Base-by-base conservation (phyloP, 2,113 vertebrate genomes). In the Raja brachyura region DNA sequence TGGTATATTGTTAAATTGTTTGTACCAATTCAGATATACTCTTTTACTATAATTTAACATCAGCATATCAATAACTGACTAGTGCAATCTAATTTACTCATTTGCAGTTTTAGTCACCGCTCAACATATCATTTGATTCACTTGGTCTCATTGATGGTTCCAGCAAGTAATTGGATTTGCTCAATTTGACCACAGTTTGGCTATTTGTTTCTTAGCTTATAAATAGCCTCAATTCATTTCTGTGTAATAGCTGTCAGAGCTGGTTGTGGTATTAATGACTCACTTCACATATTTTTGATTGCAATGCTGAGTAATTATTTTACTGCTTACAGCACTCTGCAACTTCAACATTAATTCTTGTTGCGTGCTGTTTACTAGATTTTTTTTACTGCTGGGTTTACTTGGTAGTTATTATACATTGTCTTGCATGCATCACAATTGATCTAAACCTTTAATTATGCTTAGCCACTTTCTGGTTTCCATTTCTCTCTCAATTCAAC, bases 81-180 rank as follows among this genome's bases (percentile, higher is more conserved):
- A 73, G 66, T 92, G n/a, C 56, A 88, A 92, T 70, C 88, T 73
- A 92, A 73, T 92, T 92, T 73, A 92, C 66, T 92, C 88, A 70
- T 92, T 73, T 92, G 66, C 88, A 3, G 7, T 10, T 92, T 68
- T 70, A 73, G 88, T 73, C 66, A 92, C 33, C n/a, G 33, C 33
- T 10, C n/a, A 92, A 92, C 33, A 48, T 48, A 70, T 92, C 31
- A 92, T 68, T 73, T 70, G 88, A 92, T 92, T 70, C 63, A 70
- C 31, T 20, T 31, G 8, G 88, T 92, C 22, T 48, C 66, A 39
- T 39, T 92, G 66, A 92, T 48, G 88, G 33, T 48, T 73, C 0
- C 39, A 22, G 2, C 20, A 20, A 68, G 88, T 73, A 92, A 92
- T 92, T 92, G 88, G 33, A 92, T 92, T 92, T 92, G 88, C 8